These are phyloP conservation scores for Polylopha cassiicola DNA, from an alignment of 2,888 invertebrate species.

Conservation along the genomic window DNA sequence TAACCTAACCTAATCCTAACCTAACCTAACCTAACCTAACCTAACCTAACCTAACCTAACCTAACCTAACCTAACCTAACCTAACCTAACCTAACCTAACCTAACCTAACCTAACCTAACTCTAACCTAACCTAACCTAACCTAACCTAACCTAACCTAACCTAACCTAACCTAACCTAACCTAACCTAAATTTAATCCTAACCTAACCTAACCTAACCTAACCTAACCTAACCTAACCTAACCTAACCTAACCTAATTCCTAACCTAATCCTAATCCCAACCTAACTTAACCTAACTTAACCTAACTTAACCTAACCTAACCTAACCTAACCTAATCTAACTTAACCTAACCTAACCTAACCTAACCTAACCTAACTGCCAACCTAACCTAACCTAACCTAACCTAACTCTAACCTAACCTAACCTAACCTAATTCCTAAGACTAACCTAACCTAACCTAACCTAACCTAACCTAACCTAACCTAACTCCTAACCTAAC, in stretches of 20 bases:
- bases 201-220: constrained; percentile 22
- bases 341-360: constrained; percentile 18
- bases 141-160: constrained; percentile 17
- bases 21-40: constrained; percentile 6
- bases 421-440: constrained; percentile 6
- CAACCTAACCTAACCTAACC: constrained; percentile 18
- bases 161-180: constrained; percentile 18
- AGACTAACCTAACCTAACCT: constrained; percentile 22
- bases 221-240: constrained; percentile 22
- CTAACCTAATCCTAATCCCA: constrained; percentile 18
- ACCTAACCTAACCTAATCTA: constrained; percentile 21
- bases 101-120: constrained; percentile 13
- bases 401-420: constrained; percentile 17
- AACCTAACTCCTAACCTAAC: constrained; percentile 14
- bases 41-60: constrained; percentile 12
- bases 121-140: constrained; percentile 15
- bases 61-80: constrained; percentile 7
- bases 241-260: constrained; percentile 20
- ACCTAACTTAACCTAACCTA: constrained; percentile 19
- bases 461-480: constrained; percentile 18
- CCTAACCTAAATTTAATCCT: constrained; percentile 16
- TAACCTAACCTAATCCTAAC: too few relatives aligned
- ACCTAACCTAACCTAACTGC: constrained; percentile 18
- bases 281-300: constrained; percentile 18
- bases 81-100: constrained; percentile 14